These are phyloP conservation scores for Xestia c-nigrum DNA, from an alignment of 2,888 invertebrate species.

Conservation along the genomic window DNA sequence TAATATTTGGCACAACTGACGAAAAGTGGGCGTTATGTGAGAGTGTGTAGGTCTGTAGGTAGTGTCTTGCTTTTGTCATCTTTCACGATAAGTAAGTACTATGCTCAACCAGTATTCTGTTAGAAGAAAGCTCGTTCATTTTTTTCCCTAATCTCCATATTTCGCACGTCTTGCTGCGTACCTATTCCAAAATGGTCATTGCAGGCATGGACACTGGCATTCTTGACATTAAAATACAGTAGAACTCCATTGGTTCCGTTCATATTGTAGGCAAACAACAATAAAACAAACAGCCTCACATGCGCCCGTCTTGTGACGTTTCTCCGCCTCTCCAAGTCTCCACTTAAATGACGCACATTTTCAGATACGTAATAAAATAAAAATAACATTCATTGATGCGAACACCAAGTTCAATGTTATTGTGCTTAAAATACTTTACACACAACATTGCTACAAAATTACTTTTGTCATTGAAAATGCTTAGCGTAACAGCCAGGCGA, in stretches of 20 bases:
- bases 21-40: constrained; percentile 41
- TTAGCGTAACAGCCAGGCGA: constrained; percentile 66
- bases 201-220: neutral
- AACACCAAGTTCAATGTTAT: constrained; percentile 79
- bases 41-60: neutral
- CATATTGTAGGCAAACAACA: neutral
- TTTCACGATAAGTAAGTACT: neutral
- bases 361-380: constrained; percentile 61
- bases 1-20: constrained; percentile 2
- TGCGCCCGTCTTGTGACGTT: neutral
- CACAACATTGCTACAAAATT: constrained; percentile 66
- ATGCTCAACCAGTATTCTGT: neutral
- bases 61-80: neutral
- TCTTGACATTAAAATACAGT: neutral
- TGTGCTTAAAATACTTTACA: constrained; percentile 78
- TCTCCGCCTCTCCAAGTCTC: constrained; percentile 21
- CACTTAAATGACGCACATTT: constrained; percentile 51
- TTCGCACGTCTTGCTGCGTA: neutral
- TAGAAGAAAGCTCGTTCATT: neutral
- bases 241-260: neutral
- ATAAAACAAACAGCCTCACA: neutral
- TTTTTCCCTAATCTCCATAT: neutral
- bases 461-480: constrained; percentile 73
- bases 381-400: constrained; percentile 73
- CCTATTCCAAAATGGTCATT: neutral